Evolutionary conservation across 2,888 invertebrate genomes (phyloP).

Genomic region (Dinocampus coccinellae): DNA sequence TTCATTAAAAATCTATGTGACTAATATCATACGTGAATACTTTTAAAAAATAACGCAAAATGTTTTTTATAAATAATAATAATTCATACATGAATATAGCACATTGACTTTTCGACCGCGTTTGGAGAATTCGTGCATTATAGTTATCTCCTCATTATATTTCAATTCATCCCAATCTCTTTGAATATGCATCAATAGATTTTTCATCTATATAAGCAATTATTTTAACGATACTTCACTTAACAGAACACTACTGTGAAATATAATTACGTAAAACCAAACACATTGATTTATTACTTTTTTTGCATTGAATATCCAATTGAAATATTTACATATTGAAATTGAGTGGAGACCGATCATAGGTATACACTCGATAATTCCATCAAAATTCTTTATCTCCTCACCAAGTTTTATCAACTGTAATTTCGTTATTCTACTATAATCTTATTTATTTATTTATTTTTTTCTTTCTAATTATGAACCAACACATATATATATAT

Average conservation of each 20-base stretch:
- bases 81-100: conserved; percentile 32
- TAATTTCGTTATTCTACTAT: background rate
- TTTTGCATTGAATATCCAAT: conserved; percentile 31
- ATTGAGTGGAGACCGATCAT: conserved; percentile 34
- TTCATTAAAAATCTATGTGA: background rate
- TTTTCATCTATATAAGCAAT: conserved; percentile 28
- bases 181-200: conserved; percentile 33
- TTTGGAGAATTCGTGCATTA: conserved; percentile 25
- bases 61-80: background rate
- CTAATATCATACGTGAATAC: background rate
- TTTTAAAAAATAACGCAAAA: background rate
- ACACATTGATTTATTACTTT: conserved; percentile 22
- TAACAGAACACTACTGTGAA: too few relatives aligned
- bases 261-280: background rate
- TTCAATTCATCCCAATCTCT: conserved; percentile 23
- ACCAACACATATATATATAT: background rate
- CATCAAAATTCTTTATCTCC: conserved; percentile 27
- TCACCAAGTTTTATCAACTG: conserved; percentile 39
- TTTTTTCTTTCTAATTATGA: background rate
- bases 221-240: background rate
- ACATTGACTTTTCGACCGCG: conserved; percentile 18
- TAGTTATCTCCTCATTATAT: conserved; percentile 19
- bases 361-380: conserved; percentile 38
- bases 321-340: conserved; percentile 30
- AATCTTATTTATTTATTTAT: too few relatives aligned